A percentile compares a stretch with the other conserved stretches of the same genome.
Evolutionary conservation across 2,888 invertebrate genomes (phyloP).

Genomic region (Parelbella ahira): DNA sequence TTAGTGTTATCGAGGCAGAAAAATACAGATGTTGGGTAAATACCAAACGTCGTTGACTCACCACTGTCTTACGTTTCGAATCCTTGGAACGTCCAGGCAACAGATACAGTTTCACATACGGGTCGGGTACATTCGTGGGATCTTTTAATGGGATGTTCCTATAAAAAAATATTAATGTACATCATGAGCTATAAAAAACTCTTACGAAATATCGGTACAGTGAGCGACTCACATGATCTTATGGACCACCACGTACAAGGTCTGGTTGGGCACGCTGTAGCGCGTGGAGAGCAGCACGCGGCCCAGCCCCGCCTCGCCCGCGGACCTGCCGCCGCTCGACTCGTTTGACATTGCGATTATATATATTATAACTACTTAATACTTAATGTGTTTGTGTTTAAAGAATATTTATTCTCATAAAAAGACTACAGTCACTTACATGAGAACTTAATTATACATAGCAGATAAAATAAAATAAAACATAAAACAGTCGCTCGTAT

Average conservation of each 20-base stretch:
- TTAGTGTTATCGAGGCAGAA: no score
- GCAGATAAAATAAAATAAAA: no score
- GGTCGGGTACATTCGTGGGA: constrained; percentile 91
- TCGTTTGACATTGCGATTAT: no score
- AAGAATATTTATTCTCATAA: no score
- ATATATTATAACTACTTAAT: no score
- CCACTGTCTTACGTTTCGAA: constrained; percentile 91
- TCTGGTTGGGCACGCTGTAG: constrained; percentile 91
- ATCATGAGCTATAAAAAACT: background rate
- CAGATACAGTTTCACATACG: constrained; percentile 93
- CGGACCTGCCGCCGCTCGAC: no score
- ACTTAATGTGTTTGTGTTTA: no score
- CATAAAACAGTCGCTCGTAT: no score
- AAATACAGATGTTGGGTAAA: no score
- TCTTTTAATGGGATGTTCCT: constrained; percentile 91
- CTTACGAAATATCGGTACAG: background rate
- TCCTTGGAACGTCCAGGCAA: constrained; percentile 92
- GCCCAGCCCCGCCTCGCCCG: constrained; percentile 88
- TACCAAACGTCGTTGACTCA: no score
- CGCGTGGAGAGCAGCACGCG: constrained; percentile 91
- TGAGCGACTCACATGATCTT: constrained; percentile 88
- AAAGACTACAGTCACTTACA: no score
- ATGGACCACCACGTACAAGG: constrained; percentile 91
- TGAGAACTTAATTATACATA: no score
- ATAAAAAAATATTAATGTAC: constrained; percentile 26